Evolutionary conservation across 2,113 vertebrate species (phyloP).

Genomic region (Tragelaphus strepsiceros): DNA sequence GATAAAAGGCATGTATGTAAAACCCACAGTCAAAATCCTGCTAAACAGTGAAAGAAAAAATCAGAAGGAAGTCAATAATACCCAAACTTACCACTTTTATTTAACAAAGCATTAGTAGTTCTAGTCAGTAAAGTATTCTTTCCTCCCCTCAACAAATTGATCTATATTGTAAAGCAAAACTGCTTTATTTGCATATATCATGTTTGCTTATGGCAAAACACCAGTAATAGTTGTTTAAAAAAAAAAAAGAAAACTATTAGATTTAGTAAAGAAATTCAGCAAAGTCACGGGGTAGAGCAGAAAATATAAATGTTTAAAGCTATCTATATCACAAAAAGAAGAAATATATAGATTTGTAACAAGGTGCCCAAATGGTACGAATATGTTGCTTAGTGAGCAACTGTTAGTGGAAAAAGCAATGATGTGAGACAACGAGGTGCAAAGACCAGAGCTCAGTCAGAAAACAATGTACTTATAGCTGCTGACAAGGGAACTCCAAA

Average conservation of each 20-base stretch:
- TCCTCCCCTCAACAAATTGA: background rate
- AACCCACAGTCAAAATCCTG: background rate
- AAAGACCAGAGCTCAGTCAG: background rate
- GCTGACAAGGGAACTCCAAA: background rate
- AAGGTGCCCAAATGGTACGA: background rate
- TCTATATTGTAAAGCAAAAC: background rate
- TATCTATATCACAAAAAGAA: background rate
- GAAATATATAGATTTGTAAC: background rate
- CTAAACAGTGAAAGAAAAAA: background rate
- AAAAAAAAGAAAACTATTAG: background rate
- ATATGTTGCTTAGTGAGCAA: background rate
- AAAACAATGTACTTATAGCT: background rate
- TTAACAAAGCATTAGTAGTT: background rate
- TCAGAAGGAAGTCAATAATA: background rate
- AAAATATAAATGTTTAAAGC: background rate
- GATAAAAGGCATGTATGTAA: background rate
- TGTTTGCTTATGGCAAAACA: background rate
- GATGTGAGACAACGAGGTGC: background rate
- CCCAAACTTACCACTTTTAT: background rate
- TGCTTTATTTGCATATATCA: background rate
- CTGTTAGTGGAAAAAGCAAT: background rate
- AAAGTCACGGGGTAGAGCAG: background rate
- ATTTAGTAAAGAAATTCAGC: background rate
- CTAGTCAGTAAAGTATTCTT: background rate
- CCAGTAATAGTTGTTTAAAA: background rate